Conservation (phyloP, 2,888 invertebrate species). For the Oasisia sp. region DNA sequence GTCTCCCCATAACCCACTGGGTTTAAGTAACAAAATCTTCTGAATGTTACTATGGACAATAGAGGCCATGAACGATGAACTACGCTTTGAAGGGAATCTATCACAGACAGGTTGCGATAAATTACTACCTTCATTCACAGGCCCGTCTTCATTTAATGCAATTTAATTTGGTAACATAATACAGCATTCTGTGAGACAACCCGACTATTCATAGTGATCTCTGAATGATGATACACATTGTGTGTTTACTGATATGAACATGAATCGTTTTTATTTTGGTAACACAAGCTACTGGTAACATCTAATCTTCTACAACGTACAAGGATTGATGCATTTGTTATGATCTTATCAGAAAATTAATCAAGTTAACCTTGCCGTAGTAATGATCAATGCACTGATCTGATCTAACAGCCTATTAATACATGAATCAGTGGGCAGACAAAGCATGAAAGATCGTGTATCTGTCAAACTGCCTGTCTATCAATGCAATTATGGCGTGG, state of each 20-base stretch:
- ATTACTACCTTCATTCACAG: no score
- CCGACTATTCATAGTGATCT: background rate
- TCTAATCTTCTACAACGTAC: background rate
- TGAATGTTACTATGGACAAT: background rate
- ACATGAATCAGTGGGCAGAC: background rate
- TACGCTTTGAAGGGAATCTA: background rate
- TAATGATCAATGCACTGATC: background rate
- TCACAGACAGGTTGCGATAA: no score
- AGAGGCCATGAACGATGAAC: background rate
- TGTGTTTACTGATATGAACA: background rate
- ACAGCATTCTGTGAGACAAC: background rate
- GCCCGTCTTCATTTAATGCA: no score
- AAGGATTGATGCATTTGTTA: background rate
- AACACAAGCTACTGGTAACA: background rate
- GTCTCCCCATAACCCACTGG: background rate
- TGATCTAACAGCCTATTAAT: constrained; percentile 3
- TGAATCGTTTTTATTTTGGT: background rate
- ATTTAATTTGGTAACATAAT: background rate
- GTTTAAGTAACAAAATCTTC: background rate
- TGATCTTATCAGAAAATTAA: background rate
- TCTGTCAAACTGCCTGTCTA: background rate
- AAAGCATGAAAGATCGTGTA: background rate
- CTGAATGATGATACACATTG: background rate
- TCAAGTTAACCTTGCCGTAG: background rate
- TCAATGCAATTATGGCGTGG: background rate